Evolutionary conservation across 2,797 vertebrate genomes (phyloP).

Genomic region (Tapera naevia): DNA sequence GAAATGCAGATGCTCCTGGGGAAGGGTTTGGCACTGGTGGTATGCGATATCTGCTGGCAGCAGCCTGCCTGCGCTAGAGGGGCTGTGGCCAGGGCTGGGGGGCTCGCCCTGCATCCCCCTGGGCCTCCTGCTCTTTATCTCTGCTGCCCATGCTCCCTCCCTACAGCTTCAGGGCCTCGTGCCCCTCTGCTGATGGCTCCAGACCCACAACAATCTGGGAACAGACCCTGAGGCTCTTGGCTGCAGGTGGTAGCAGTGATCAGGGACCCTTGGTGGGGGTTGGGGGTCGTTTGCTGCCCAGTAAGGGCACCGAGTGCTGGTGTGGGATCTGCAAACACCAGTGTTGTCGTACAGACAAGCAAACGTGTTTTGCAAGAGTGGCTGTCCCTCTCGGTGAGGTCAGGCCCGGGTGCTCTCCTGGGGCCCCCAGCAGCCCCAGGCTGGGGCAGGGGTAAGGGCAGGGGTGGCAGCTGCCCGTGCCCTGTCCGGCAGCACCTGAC

Average conservation of each 20-base stretch:
- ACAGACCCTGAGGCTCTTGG: neutral
- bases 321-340: neutral
- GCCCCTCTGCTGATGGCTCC: neutral
- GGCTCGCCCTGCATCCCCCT: neutral
- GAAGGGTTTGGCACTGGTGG: neutral
- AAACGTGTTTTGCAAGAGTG: neutral
- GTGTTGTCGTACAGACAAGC: neutral
- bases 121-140: slow-evolving; percentile 46
- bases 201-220: neutral
- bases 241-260: neutral
- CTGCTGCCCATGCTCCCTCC: neutral
- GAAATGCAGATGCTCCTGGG: neutral
- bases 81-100: slow-evolving; percentile 48
- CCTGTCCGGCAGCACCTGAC: slow-evolving; percentile 37
- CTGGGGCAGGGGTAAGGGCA: neutral
- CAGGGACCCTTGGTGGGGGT: accelerated
- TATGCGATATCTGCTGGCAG: neutral
- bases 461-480: neutral
- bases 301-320: neutral
- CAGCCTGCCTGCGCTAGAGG: neutral
- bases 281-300: neutral
- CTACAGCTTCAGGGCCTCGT: accelerated
- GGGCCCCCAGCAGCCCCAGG: neutral
- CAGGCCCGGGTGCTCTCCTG: neutral
- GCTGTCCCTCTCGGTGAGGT: neutral